Evolutionary conservation across 2,113 vertebrate genomes (phyloP), one percentile per base, ranked within the genome.

Genomic region (Propithecus coquereli): DNA sequence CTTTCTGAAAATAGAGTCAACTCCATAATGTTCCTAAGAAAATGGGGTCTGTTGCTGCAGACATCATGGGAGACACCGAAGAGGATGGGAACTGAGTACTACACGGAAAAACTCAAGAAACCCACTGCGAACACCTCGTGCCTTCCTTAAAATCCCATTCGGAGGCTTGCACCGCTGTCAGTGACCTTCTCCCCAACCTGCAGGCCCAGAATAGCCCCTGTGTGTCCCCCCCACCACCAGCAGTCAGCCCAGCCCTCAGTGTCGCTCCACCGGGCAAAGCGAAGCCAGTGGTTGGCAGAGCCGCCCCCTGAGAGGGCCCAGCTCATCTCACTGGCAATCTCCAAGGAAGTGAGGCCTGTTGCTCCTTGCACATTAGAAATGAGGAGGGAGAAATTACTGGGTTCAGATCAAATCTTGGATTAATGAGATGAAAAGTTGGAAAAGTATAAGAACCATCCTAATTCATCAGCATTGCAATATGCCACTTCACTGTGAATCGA

Each of bases 91-190:
- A 4, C 40, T 27, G 32, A 47, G 32, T 17, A 59, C 27, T 59
- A 34, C 13, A 25, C 2, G 25, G 89, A 43, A 34, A 79, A 25
- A n/a, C 65, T 47, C 87, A 25, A 0, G 1, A 92, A 40, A 5
- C 88, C 32, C 1, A 3, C n/a, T 5, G 9, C 22, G 40, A n/a
- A 6, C 52, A 6, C 30, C 13, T 1, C 4, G 0, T 3, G 11
- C 16, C 66, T 25, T 65, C 90, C 45, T 30, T 40, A 10, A 9
- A 32, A 37, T 20, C 50, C 73, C 27, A 12, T 1, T 47, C 34
- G 37, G 43, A 57, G 32, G 47, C 52, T 18, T 10, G 14, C 66
- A 45, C 45, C 16, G 9, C 65, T 20, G 6, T 43, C 45, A 45
- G 50, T 1, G 12, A 6, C 43, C 87, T 43, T 25, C 54, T 68